phyloP scores from a whole-genome alignment of 2,888 invertebrate species.

The Odontothrips loti region DNA sequence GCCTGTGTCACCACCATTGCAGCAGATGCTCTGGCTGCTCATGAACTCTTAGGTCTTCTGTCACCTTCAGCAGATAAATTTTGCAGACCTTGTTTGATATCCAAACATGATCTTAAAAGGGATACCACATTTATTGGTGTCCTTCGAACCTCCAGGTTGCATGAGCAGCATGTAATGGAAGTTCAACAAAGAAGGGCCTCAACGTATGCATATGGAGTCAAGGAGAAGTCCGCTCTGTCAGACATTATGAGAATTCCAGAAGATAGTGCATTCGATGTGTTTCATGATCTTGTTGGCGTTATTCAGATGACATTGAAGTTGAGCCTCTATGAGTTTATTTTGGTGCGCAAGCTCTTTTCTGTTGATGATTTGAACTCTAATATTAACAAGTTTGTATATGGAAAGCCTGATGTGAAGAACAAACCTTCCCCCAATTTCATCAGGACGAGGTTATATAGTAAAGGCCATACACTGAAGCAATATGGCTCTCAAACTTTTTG shows the following conservation, averaged over 20 bases:
- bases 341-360: neutral
- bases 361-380: neutral
- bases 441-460: neutral
- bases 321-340: neutral
- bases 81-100: too few species aligned
- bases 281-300: neutral
- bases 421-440: neutral
- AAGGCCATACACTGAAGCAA: neutral
- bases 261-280: neutral
- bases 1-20: too few species aligned
- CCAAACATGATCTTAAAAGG: too few species aligned
- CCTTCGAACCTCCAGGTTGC: too few species aligned
- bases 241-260: neutral
- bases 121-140: too few species aligned
- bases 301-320: neutral
- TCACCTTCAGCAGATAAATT: too few species aligned
- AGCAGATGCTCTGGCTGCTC: too few species aligned
- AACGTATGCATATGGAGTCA: neutral
- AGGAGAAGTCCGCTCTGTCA: neutral
- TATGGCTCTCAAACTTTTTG: neutral
- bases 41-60: too few species aligned
- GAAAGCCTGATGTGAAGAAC: neutral
- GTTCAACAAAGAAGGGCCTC: neutral
- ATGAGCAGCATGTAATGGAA: neutral
- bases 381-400: neutral